These are phyloP conservation scores for Koerneria pararmatus DNA, from an alignment of 2,888 invertebrate genomes.

Conservation along the genomic window DNA sequence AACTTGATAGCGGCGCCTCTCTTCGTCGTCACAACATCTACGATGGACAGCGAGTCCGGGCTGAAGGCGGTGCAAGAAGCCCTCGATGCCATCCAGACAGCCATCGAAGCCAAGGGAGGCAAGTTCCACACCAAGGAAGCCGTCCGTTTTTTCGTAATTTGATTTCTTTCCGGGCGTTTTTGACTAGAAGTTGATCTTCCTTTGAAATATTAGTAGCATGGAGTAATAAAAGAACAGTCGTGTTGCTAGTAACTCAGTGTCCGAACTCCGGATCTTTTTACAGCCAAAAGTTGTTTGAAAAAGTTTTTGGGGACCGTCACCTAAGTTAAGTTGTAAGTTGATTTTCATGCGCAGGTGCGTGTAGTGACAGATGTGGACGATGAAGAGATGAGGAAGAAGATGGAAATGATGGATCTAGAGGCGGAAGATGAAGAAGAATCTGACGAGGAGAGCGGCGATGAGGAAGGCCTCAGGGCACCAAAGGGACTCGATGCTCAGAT, in stretches of 20 bases:
- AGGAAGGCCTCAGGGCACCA: constrained; percentile 54
- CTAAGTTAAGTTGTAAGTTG: neutral
- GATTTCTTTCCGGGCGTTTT: neutral
- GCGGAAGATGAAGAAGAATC: constrained; percentile 34
- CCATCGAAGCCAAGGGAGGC: constrained; percentile 78
- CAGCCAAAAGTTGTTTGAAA: too few species aligned
- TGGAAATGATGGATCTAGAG: constrained; percentile 40
- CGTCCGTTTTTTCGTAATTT: constrained; percentile 66
- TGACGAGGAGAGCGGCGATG: constrained; percentile 49
- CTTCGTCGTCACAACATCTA: constrained; percentile 97
- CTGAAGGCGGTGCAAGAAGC: constrained; percentile 83
- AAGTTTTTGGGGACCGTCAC: too few species aligned
- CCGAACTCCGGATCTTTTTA: too few species aligned
- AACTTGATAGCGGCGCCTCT: constrained; percentile 96
- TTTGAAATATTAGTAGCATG: neutral
- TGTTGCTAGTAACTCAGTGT: too few species aligned
- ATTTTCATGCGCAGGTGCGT: constrained; percentile 72
- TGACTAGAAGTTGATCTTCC: neutral
- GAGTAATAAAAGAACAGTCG: neutral
- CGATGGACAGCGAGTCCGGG: constrained; percentile 75
- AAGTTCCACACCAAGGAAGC: constrained; percentile 91
- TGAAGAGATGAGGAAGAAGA: constrained; percentile 69
- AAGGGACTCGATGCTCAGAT: constrained; percentile 55
- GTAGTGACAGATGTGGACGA: constrained; percentile 97
- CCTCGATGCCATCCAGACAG: constrained; percentile 79